Evolutionary conservation across 2,113 vertebrate genomes (phyloP).

Genomic region (Dromiciops gliroides): DNA sequence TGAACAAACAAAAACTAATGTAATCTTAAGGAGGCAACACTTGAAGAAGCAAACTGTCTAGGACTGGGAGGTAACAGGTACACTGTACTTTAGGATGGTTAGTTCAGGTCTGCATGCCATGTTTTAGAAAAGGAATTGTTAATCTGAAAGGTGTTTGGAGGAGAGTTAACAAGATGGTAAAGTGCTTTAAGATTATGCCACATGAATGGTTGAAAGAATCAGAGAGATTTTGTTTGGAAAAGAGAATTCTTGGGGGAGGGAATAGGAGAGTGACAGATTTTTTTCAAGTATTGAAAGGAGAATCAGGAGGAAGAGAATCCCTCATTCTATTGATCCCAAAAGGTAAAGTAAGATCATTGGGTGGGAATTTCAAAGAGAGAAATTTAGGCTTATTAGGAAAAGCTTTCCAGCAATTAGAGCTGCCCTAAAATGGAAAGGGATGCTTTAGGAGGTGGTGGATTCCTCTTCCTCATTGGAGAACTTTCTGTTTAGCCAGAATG

Average conservation of each 20-base stretch:
- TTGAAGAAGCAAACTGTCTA: not conserved
- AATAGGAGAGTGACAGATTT: too few species aligned
- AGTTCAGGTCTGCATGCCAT: not conserved
- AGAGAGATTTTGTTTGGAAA: not conserved
- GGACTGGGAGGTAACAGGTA: not conserved
- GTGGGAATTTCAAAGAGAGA: not conserved
- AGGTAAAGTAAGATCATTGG: not conserved
- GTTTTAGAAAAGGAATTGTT: not conserved
- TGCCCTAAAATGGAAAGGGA: not conserved
- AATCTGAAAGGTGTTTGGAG: not conserved
- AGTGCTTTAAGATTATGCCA: not conserved
- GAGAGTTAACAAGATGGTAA: not conserved
- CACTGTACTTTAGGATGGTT: not conserved
- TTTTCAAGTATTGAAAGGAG: not conserved
- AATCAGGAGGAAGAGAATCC: not conserved
- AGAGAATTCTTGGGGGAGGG: not conserved
- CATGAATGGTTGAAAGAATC: too few species aligned
- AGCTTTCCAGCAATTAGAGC: not conserved
- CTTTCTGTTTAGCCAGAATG: not conserved
- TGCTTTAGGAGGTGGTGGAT: not conserved
- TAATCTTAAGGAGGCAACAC: not conserved
- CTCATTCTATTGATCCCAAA: not conserved
- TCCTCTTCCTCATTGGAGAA: not conserved
- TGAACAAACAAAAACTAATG: not conserved
- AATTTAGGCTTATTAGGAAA: not conserved